Evolutionary conservation across 2,113 vertebrate genomes (phyloP), one percentile per base, ranked within the genome.

Genomic region (Cairina moschata): DNA sequence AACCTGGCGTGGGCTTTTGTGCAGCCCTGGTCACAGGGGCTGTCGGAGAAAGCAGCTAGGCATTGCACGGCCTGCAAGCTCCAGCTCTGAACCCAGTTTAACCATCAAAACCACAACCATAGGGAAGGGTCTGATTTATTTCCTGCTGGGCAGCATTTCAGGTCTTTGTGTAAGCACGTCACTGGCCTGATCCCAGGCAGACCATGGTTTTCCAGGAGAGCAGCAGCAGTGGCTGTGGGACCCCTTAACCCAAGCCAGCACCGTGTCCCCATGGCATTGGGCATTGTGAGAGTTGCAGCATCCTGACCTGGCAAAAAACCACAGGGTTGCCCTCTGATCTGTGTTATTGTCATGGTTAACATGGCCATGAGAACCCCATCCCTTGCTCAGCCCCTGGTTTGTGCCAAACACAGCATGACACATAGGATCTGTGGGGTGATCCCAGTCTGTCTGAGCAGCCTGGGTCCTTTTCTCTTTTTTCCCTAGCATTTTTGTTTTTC

Each of bases 221-320:
- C 55, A 82, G 73, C 36, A 59, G 46, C 28, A 20, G 9, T 55
- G 68, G 44, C 38, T 84, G n/a, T 1, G 38, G 16, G 54, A 66
- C 42, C 23, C 32, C 29, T 66, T 40, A 67, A 22, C 82, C 62
- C 72, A 13, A 1, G 46, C 88, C n/a, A n/a, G 56, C 32, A 40
- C 29, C 0, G 0, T 54, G 71, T n/a, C 28, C n/a, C 18, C 62
- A 60, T 58, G 0, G 0, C 44, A 36, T 46, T 75, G 79, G 60
- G 52, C 89, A 52, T 29, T 0, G 4, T 66, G 65, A 74, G 65
- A 89, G 28, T 15, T 15, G 7, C 34, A 65, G n/a, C 54, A 17
- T 69, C 63, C 50, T 60, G 36, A 15, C n/a, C 62, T 1, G 0
- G 21, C 60, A 52, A 52, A 59, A 29, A 63, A 23, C 62, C 29